phyloP scores from a whole-genome alignment of 2,888 invertebrate genomes.

The Allacma fusca region DNA sequence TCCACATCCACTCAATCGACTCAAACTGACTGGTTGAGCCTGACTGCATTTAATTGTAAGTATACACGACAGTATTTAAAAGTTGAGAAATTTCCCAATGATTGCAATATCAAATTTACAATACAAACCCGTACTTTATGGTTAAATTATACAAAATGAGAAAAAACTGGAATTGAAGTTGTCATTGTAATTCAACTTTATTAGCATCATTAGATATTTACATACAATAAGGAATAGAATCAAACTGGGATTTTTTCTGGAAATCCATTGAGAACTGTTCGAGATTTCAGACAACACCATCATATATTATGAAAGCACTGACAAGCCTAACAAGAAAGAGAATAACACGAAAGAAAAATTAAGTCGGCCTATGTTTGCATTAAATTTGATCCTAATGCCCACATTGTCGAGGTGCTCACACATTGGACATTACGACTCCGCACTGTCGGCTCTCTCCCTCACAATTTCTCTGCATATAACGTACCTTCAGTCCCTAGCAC shows the following conservation, averaged over 20 bases:
- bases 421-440: not conserved
- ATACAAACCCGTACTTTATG: constrained; percentile 18
- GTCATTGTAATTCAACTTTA: constrained; percentile 32
- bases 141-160: not conserved
- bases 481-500: not conserved
- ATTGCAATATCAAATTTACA: not conserved
- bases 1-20: too few species aligned
- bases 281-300: not conserved
- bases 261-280: constrained; percentile 2
- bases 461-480: not conserved
- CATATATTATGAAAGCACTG: constrained; percentile 4
- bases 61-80: not conserved
- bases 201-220: constrained; percentile 25
- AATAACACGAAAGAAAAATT: not conserved
- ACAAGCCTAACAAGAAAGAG: constrained; percentile 3
- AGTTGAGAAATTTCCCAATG: not conserved
- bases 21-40: too few species aligned
- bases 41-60: too few species aligned
- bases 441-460: not conserved
- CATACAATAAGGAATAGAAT: constrained; percentile 26
- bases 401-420: constrained; percentile 2
- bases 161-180: constrained; percentile 18
- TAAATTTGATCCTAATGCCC: not conserved
- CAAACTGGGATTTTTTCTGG: not conserved
- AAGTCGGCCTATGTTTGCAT: constrained; percentile 10